Evolutionary conservation across 2,797 vertebrate genomes (phyloP).

Genomic region (Peromyscus eremicus): DNA sequence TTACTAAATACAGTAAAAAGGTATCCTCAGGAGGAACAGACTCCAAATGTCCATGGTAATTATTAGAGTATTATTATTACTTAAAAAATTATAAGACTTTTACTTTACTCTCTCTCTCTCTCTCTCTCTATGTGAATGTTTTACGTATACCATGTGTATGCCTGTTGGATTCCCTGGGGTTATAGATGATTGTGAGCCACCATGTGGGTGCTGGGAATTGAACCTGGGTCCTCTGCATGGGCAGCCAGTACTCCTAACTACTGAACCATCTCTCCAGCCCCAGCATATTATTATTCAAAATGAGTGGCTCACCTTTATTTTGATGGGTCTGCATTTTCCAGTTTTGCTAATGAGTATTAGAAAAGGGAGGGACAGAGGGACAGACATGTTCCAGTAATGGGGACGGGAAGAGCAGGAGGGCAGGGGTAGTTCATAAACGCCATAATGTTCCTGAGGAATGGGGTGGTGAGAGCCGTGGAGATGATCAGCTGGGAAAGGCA

Average conservation of each 20-base stretch:
- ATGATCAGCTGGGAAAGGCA: fast-evolving
- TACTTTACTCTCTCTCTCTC: background rate
- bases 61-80: background rate
- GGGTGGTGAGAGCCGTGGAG: background rate
- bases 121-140: too few relatives aligned
- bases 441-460: background rate
- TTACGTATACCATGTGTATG: background rate
- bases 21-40: background rate
- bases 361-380: background rate
- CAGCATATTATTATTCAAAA: background rate
- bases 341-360: background rate
- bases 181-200: background rate
- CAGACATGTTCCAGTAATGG: background rate
- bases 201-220: background rate
- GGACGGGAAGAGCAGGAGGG: too few relatives aligned
- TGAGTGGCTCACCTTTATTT: background rate
- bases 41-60: background rate
- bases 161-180: background rate
- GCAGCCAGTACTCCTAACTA: background rate
- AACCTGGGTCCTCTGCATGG: background rate
- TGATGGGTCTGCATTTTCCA: background rate
- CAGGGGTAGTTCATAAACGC: background rate
- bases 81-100: background rate
- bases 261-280: background rate
- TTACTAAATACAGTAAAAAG: background rate